Base-by-base conservation (phyloP, 2,888 invertebrate species). In the Nematopogon swammerdamellus region DNA sequence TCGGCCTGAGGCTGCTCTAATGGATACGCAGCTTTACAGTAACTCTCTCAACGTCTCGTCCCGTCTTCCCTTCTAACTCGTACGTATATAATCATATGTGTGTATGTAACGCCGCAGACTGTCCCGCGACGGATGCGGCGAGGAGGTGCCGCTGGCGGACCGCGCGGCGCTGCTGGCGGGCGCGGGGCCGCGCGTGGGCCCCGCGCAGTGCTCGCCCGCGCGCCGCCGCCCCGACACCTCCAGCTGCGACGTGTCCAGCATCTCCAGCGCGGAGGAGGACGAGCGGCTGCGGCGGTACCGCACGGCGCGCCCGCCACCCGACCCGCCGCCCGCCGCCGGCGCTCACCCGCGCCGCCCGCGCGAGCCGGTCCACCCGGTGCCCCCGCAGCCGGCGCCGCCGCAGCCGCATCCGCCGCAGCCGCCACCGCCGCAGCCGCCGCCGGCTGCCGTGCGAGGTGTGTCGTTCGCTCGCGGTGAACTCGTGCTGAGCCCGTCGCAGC, bases 401-500 rank as follows among this genome's bases (percentile, higher is more conserved):
- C 53, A n/a, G n/a, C 54, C 51, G 49, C 48, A 49, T 44, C 29
- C 50, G 45, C 17, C 50, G 50, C 46, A n/a, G n/a, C n/a, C n/a
- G n/a, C n/a, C n/a, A n/a, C n/a, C n/a, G n/a, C n/a, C n/a, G n/a
- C n/a, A n/a, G 30, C 36, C 54, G 58, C 45, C 53, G 52, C 52
- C 51, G 63, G 61, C 75, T 20, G 68, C 76, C 52, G 72, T 75
- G 19, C 63, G 82, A 58, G 72, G 81, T 72, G 70, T 81, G 53
- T 72, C 79, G 61, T 70, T 82, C 72, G 72, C 83, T 67, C 58
- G 72, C 72, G 76, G 74, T 61, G 85, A 85, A 56, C 83, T 85
- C 54, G 83, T 85, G 54, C 80, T 85, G 59, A 85, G 85, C 61
- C 85, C 85, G 56, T 81, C 84, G 55, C 85, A 85, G 63, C 71